Evolutionary conservation across 2,888 invertebrate species (phyloP), one percentile per base, ranked within the genome.

Genomic region (Hypselothyrea guttata): DNA sequence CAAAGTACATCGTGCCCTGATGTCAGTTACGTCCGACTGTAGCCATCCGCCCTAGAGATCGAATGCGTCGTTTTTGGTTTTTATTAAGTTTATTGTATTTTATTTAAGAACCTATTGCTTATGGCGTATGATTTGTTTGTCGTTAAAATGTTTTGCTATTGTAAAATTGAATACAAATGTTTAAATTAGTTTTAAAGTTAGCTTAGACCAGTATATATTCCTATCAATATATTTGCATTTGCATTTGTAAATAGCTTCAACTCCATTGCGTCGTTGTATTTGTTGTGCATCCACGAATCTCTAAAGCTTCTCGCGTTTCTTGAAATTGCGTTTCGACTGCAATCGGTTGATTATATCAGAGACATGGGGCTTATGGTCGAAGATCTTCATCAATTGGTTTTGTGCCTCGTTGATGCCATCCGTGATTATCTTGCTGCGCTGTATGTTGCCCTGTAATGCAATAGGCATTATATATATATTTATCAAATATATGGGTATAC

Each of bases 341-440:
- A 97, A 97, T 75, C 97, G 94, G 84, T 94, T 94, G 56, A 98
- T 93, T 81, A 98, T 97, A 87, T 98, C 97, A 11, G 94, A 93
- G 33, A 98, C 96, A 77, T 95, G 95, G 48, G 93, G 93, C 90
- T 97, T 96, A 89, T 98, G 98, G 71, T 97, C 96, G 87, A 98
- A 95, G 63, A 98, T 95, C 86, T 96, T 95, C 89, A 96, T 93
- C 66, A 98, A 94, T 88, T 97, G 96, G 61, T 93, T 92, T 78
- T 95, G 94, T 0, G 97, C 96, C 88, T 98, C 98, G 64, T 93
- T 93, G 90, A 98, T 94, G 65, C 97, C 97, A 88, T 98, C 98
- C 67, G 95, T 95, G 37, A 98, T 96, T 64, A 98, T 94, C 91
- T 95, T 96, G 89, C 97, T 96, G 49, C 98, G 93, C 91, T 98